Evolutionary conservation across 64 coral and sea anemone species (phyloP).

Genomic region (Actinia equina): DNA sequence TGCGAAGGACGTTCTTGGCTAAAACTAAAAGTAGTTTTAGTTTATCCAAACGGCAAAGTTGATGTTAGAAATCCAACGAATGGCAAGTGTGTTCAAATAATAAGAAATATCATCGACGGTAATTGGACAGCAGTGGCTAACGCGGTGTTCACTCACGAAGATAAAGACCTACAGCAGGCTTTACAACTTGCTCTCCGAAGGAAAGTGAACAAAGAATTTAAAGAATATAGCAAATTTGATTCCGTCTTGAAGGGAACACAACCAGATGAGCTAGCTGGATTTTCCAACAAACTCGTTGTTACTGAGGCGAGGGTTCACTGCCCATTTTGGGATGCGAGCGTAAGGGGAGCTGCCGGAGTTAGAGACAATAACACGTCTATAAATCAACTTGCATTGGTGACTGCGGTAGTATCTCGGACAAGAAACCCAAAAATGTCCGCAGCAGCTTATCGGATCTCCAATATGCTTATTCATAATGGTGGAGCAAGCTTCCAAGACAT

Average conservation of each 20-base stretch:
- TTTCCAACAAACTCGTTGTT: constrained; percentile 21
- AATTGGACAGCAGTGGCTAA: constrained; percentile 14
- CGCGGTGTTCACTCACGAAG: constrained; percentile 7
- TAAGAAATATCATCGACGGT: background rate
- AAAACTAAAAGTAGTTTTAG: constrained; percentile 17
- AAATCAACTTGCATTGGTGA: constrained; percentile 13
- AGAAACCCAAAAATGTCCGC: constrained; percentile 25
- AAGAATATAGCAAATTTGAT: constrained; percentile 9
- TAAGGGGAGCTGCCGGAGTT: background rate
- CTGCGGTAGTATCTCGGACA: background rate
- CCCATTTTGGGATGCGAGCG: constrained; percentile 20
- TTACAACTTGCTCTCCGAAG: background rate
- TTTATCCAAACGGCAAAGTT: constrained; percentile 19
- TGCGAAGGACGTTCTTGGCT: too few relatives aligned
- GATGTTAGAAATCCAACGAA: constrained; percentile 1
- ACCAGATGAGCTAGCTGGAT: constrained; percentile 26
- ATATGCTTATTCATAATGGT: constrained; percentile 31
- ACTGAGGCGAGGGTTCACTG: constrained; percentile 10
- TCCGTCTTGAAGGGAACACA: constrained; percentile 23
- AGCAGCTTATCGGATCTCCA: constrained; percentile 12
- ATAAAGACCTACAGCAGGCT: background rate
- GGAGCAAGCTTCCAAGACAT: constrained; percentile 25
- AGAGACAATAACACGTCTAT: constrained; percentile 1
- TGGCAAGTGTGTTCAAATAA: constrained; percentile 6
- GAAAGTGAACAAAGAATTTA: constrained; percentile 18